phyloP scores from a whole-genome alignment of 2,888 invertebrate species.

The Koerneria pararmatus region DNA sequence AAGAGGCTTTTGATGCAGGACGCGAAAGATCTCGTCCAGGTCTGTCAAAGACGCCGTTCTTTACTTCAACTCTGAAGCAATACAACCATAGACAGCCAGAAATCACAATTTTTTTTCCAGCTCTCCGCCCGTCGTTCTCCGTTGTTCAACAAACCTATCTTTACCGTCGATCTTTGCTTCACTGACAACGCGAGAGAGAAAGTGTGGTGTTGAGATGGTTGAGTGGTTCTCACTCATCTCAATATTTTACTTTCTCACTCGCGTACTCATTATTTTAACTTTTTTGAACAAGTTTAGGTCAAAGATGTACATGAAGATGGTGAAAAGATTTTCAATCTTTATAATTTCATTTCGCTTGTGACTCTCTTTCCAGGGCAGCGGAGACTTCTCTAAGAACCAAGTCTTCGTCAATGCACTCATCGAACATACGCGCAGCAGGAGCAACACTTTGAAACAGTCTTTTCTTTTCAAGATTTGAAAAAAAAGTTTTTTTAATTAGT shows the following conservation, averaged over 20 bases:
- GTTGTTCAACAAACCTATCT: no score
- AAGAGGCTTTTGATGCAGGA: constrained; percentile 36
- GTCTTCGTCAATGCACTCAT: constrained; percentile 41
- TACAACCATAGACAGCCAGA: no score
- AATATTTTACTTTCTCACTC: neutral
- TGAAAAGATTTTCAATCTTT: no score
- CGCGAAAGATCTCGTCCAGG: constrained; percentile 32
- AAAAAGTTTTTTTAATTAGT: neutral
- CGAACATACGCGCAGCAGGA: constrained; percentile 39
- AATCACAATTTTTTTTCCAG: no score
- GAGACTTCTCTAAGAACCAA: constrained; percentile 34
- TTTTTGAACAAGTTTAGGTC: no score
- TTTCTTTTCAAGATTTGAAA: neutral
- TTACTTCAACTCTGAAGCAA: no score
- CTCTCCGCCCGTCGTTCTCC: no score
- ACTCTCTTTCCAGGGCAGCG: constrained; percentile 30
- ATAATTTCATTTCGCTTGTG: no score
- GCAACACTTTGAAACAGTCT: constrained; percentile 30
- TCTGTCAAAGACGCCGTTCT: no score
- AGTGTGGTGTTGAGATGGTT: neutral
- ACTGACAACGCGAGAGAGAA: constrained; percentile 6
- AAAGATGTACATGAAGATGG: no score
- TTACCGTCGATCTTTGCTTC: no score
- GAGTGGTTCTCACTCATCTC: neutral
- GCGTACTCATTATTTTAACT: neutral